These are phyloP conservation scores for Erebia epiphron DNA, from an alignment of 2,888 invertebrate genomes.

Conservation along the genomic window DNA sequence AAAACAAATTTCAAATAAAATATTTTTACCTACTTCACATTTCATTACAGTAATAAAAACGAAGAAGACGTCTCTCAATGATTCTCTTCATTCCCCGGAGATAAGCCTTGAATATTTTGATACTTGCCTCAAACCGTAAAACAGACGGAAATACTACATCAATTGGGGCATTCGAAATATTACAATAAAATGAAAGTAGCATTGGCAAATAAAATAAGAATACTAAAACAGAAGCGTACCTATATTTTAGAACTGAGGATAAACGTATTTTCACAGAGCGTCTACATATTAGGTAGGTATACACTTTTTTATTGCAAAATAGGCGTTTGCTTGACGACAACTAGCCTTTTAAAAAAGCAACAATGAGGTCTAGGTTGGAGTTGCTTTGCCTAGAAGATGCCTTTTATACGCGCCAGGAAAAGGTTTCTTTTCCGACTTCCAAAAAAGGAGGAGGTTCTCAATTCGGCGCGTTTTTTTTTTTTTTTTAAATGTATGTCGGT, in stretches of 20 bases:
- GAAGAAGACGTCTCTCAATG: slow-evolving; percentile 14
- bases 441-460: no score
- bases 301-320: no score
- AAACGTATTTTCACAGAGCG: not conserved
- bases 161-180: slow-evolving; percentile 18
- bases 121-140: slow-evolving; percentile 15
- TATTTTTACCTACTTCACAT: not conserved
- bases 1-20: slow-evolving; percentile 1
- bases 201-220: slow-evolving; percentile 12
- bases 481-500: no score
- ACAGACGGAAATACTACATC: slow-evolving; percentile 19
- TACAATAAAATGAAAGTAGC: slow-evolving; percentile 20
- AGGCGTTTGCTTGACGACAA: no score
- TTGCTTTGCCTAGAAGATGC: no score
- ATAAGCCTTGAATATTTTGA: slow-evolving; percentile 27
- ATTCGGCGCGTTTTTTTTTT: no score
- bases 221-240: not conserved
- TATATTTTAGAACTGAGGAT: not conserved
- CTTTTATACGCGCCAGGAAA: no score
- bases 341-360: no score
- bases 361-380: no score
- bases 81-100: slow-evolving; percentile 22
- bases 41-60: slow-evolving; percentile 18
- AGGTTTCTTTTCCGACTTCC: no score
- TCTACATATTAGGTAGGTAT: no score